phyloP scores from a whole-genome alignment of 2,797 vertebrate genomes.

The Rachycentron canadum region DNA sequence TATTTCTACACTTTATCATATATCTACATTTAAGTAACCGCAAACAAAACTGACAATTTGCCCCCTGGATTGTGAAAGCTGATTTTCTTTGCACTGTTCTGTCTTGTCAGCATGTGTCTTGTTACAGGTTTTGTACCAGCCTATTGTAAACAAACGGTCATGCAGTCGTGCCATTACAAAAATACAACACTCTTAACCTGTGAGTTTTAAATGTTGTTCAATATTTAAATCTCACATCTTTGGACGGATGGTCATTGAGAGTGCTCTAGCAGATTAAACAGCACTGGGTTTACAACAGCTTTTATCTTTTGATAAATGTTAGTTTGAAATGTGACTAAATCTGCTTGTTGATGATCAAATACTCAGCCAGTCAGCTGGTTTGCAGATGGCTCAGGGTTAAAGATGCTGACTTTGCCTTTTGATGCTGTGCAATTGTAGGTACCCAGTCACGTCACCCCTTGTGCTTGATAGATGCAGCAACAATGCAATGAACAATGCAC shows the following conservation, averaged over 20 bases:
- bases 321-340: too few species aligned
- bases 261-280: not conserved
- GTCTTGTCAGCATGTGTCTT: not conserved
- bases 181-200: not conserved
- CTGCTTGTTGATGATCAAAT: not conserved
- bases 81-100: not conserved
- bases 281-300: not conserved
- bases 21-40: not conserved
- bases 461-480: too few species aligned
- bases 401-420: not conserved
- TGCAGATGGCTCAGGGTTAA: not conserved
- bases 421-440: not conserved
- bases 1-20: not conserved
- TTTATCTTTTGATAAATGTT: too few species aligned
- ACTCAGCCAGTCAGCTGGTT: not conserved
- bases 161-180: not conserved
- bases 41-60: not conserved
- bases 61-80: constrained; percentile 8
- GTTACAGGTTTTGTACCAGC: not conserved
- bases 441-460: not conserved
- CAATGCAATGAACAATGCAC: too few species aligned
- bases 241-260: not conserved
- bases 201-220: not conserved
- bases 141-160: constrained; percentile 4
- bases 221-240: not conserved